phyloP scores from a whole-genome alignment of 2,888 invertebrate species.

The Leptinotarsa haldemani region DNA sequence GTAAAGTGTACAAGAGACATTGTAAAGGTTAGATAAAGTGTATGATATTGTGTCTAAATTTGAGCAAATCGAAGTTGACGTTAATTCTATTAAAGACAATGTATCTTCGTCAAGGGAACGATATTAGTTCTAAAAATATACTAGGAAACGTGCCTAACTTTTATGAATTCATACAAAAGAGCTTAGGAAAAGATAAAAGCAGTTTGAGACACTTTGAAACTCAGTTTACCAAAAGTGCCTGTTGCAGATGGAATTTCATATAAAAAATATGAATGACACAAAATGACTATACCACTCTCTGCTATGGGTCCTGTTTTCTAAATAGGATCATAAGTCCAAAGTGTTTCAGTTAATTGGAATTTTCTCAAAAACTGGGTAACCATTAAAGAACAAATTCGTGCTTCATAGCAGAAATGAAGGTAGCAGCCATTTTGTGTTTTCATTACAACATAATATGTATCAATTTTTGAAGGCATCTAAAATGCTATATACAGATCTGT shows the following conservation, averaged over 20 bases:
- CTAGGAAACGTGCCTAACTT: not conserved
- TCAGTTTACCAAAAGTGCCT: too few relatives aligned
- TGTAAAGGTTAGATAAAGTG: slow-evolving; percentile 34
- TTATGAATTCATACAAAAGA: too few relatives aligned
- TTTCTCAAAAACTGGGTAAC: not conserved
- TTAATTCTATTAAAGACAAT: slow-evolving; percentile 22
- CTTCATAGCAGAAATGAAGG: not conserved
- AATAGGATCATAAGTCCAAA: too few relatives aligned
- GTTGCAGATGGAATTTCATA: too few relatives aligned
- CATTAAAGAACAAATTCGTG: too few relatives aligned
- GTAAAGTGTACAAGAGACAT: slow-evolving; percentile 32
- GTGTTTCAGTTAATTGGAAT: too few relatives aligned
- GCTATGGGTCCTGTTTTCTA: too few relatives aligned
- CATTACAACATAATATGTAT: slow-evolving; percentile 6
- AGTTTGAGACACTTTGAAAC: not conserved
- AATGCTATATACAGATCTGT: slow-evolving; percentile 24
- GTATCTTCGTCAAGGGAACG: not conserved
- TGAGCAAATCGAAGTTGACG: slow-evolving; percentile 41
- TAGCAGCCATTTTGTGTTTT: slow-evolving; percentile 8
- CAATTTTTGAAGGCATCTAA: slow-evolving; percentile 23
- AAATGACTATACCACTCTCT: too few relatives aligned
- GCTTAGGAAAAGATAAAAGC: not conserved
- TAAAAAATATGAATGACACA: too few relatives aligned
- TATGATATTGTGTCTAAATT: slow-evolving; percentile 42
- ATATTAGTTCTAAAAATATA: not conserved